Base-by-base conservation (phyloP, 1,140 invertebrate species). In the Pseudomyrmex cubaensis region DNA sequence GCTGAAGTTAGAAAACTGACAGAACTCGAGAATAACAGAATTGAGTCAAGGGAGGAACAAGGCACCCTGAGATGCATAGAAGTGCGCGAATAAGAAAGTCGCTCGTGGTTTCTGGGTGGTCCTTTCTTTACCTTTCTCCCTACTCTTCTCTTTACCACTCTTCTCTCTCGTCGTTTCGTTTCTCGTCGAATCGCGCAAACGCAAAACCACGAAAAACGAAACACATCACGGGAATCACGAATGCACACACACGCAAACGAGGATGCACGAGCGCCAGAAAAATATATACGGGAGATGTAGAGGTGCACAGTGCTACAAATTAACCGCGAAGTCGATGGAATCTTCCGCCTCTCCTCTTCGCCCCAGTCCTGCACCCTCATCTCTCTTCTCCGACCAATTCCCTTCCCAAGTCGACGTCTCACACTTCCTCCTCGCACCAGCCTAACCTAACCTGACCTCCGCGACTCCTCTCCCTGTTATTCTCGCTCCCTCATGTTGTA, bases 251-350 rank as follows among this genome's bases (percentile, higher is more conserved):
- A 46, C 77, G 57, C 17, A 50, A 70, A 61, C 56, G 20, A 64
- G n/a, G 22, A 48, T 61, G 57, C 83, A 70, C n/a, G n/a, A 63
- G 20, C 59, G 15, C 20, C 44, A 57, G 66, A 44, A 61, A 80
- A 72, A 80, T 72, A 80, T 80, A 80, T 80, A 72, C 22, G 46
- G 5, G 56, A 80, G 66, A 70, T 7, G 76, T 56, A 82, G 59
- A 75, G 77, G 77, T 76, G 69, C 69, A 62, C 64, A 54, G 62
- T 63, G 85, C 83, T 85, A 86, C 83, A 85, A 86, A 86, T 86
- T 86, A 86, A 86, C 83, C 85, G 61, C 56, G 83, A 50, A 84
- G 72, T 84, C 54, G 69, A 63, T 84, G 83, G 85, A 78, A 86
- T 85, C 69, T 76, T 66, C 63, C 83, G 9, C 46, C 52, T 77